Percentiles rank a stretch among this genome's conserved stretches.
Conservation (phyloP, 2,888 invertebrate genomes). For the Eremobia ochroleuca region DNA sequence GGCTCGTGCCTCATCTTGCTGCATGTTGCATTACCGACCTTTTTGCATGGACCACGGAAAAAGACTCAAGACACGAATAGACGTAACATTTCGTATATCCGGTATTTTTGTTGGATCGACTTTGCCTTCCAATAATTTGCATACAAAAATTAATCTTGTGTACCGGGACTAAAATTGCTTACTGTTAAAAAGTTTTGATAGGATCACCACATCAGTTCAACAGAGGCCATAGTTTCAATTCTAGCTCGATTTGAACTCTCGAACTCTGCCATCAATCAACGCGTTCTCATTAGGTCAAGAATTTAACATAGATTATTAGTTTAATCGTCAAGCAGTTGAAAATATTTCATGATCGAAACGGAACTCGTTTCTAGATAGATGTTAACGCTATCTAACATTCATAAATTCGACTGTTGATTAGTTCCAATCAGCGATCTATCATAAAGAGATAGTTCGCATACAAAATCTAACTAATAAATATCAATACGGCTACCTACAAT, state of each 20-base stretch:
- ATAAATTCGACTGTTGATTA: conserved; percentile 19
- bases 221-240: conserved; percentile 26
- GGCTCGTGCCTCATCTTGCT: conserved; percentile 41
- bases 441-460: conserved; percentile 22
- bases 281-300: conserved; percentile 27
- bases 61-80: conserved; percentile 23
- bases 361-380: neutral
- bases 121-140: neutral
- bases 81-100: conserved; percentile 17
- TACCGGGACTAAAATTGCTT: neutral
- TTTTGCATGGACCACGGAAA: conserved; percentile 19
- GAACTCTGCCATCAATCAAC: conserved; percentile 27
- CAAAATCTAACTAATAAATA: conserved; percentile 14
- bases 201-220: conserved; percentile 26
- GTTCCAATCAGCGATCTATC: conserved; percentile 7
- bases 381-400: neutral
- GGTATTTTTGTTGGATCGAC: too few relatives aligned
- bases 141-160: neutral
- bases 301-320: conserved; percentile 13
- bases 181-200: conserved; percentile 2
- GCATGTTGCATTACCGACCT: conserved; percentile 24
- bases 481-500: conserved; percentile 6
- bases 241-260: conserved; percentile 25
- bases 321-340: neutral
- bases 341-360: neutral